Conservation (phyloP, 2,113 vertebrate genomes). For the Murina feae region DNA sequence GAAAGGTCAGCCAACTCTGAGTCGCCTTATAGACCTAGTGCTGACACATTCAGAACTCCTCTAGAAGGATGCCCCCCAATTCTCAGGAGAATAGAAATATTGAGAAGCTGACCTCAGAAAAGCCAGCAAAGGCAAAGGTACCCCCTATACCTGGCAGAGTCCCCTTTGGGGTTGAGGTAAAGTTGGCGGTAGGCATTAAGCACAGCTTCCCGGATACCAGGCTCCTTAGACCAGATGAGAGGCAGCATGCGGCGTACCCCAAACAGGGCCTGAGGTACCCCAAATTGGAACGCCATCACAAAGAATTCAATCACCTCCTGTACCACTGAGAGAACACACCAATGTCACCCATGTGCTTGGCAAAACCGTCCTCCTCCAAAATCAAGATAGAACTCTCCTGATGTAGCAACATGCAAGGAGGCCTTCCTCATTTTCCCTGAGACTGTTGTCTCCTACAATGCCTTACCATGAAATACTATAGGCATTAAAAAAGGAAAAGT, state of each 20-base stretch:
- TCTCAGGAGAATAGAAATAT: neutral
- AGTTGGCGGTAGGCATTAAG: constrained; percentile 91
- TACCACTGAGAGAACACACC: constrained; percentile 84
- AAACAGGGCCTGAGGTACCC: constrained; percentile 88
- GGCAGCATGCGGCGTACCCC: constrained; percentile 95
- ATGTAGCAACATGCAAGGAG: neutral
- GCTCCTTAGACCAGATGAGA: constrained; percentile 93
- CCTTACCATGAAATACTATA: neutral
- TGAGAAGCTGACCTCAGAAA: neutral
- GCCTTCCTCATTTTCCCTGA: neutral
- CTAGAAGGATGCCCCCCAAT: neutral
- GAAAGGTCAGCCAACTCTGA: neutral
- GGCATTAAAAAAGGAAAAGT: neutral
- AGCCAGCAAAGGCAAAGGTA: neutral
- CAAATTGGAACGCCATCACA: constrained; percentile 91
- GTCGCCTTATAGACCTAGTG: neutral
- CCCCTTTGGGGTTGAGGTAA: constrained; percentile 88
- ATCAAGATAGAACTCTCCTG: neutral
- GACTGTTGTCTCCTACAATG: neutral
- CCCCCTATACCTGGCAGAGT: constrained; percentile 84
- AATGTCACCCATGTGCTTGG: neutral
- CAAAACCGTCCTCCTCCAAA: neutral
- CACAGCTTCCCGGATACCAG: constrained; percentile 92
- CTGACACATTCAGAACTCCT: neutral
- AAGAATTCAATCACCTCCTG: constrained; percentile 97